Base-by-base conservation (phyloP, 2,113 vertebrate species). In the Cygnus atratus region DNA sequence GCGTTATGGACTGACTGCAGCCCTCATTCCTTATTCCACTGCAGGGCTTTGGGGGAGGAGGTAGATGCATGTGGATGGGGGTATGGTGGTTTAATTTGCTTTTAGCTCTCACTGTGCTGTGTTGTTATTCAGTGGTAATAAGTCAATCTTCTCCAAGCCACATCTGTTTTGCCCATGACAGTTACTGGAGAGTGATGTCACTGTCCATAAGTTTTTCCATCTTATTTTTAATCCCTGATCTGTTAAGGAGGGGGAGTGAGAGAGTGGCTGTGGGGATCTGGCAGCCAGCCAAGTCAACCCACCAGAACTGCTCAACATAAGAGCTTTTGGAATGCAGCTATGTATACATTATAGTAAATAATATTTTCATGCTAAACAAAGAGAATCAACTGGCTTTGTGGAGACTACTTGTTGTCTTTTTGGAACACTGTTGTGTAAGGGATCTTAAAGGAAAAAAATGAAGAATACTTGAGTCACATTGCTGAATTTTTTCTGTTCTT, bases 381-480 rank as follows among this genome's bases (percentile, higher is more conserved):
- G 16, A 75, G 7, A 77, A 39, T 37, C 21, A 74, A 31, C 13
- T 43, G 26, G 20, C 8, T 87, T 86, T 83, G 58, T 59, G 21
- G 17, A 78, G 11, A 18, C 21, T 70, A 12, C 15, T 26, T 8
- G 31, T 66, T 7, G 8, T n/a, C 20, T 66, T 78, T 68, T 41
- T 44, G 25, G 58, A 87, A 68, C 16, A 9, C 5, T 48, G 3
- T 28, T 52, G 4, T 76, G 5, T 44, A 43, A 58, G 14, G 37
- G 62, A 58, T 37, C 21, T 48, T 39, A 81, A 71, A 86, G 12
- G 13, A 20, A 78, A 88, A 66, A 67, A 18, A 35, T 13, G 22
- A 65, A 29, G 0, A 35, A 9, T 26, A 22, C 19, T 74, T 57
- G 41, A 46, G 3, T 54, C 1, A 0, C 3, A 21, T 18, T 77